Conservation (phyloP, 1,140 invertebrate species). For the Polyergus mexicanus region DNA sequence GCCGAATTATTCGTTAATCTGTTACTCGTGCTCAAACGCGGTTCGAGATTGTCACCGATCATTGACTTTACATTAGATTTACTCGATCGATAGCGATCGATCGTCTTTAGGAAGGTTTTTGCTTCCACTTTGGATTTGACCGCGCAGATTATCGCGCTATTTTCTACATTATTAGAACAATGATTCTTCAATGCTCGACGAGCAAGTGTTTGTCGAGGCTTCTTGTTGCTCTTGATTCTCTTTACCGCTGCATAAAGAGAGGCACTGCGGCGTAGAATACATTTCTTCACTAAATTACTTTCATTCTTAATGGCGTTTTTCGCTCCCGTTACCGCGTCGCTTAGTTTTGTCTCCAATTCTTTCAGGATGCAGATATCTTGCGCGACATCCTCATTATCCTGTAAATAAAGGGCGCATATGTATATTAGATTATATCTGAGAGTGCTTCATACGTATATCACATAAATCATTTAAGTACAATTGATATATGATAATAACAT, state of each 20-base stretch:
- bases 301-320: conserved; percentile 72
- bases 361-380: conserved; percentile 68
- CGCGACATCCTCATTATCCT: conserved; percentile 67
- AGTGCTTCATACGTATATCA: neutral
- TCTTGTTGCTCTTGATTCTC: conserved; percentile 76
- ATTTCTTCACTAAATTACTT: conserved; percentile 71
- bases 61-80: conserved; percentile 7
- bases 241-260: conserved; percentile 76
- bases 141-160: conserved; percentile 65
- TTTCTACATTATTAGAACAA: conserved; percentile 69
- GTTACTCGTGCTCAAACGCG: conserved; percentile 33
- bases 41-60: neutral
- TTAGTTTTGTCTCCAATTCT: conserved; percentile 68
- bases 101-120: conserved; percentile 55
- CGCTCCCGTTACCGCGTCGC: conserved; percentile 54
- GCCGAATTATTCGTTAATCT: conserved; percentile 37
- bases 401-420: conserved; percentile 65
- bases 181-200: conserved; percentile 78
- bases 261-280: conserved; percentile 72
- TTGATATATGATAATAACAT: neutral
- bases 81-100: conserved; percentile 28
- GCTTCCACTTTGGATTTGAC: conserved; percentile 63
- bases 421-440: neutral
- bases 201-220: conserved; percentile 71
- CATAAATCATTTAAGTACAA: neutral